These are phyloP conservation scores for Chymomyza costata DNA, from an alignment of 1,140 invertebrate species.

Conservation along the genomic window DNA sequence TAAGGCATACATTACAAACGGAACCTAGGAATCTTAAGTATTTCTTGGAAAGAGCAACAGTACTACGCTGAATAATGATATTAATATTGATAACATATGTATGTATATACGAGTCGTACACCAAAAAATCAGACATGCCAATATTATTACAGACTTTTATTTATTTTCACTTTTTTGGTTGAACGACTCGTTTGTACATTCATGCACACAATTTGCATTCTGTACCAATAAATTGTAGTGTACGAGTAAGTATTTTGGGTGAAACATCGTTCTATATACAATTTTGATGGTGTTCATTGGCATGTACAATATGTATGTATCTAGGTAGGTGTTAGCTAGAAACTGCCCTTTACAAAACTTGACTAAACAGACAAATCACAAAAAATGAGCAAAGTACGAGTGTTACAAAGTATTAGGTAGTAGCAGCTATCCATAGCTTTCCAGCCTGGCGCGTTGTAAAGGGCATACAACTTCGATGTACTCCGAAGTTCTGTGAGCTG, in stretches of 20 bases:
- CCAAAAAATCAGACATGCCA: neutral
- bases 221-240: conserved; percentile 28
- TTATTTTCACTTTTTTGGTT: neutral
- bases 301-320: conserved; percentile 13
- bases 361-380: conserved; percentile 29
- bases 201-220: conserved; percentile 43
- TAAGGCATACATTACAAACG: conserved; percentile 38
- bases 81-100: conserved; percentile 15
- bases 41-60: conserved; percentile 33
- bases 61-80: conserved; percentile 20
- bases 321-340: conserved; percentile 20
- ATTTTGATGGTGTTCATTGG: conserved; percentile 11
- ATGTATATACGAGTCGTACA: conserved; percentile 8
- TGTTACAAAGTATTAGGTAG: conserved; percentile 18
- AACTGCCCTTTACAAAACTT: conserved; percentile 32
- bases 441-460: no score
- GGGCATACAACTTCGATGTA: no score
- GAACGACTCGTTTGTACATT: conserved; percentile 16
- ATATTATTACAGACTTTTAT: neutral
- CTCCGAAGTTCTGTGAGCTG: no score
- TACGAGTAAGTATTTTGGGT: neutral
- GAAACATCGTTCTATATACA: conserved; percentile 30
- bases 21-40: conserved; percentile 2
- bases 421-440: no score
- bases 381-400: neutral